Evolutionary conservation across 2,888 invertebrate genomes (phyloP).

Genomic region (Helicoverpa assulta): DNA sequence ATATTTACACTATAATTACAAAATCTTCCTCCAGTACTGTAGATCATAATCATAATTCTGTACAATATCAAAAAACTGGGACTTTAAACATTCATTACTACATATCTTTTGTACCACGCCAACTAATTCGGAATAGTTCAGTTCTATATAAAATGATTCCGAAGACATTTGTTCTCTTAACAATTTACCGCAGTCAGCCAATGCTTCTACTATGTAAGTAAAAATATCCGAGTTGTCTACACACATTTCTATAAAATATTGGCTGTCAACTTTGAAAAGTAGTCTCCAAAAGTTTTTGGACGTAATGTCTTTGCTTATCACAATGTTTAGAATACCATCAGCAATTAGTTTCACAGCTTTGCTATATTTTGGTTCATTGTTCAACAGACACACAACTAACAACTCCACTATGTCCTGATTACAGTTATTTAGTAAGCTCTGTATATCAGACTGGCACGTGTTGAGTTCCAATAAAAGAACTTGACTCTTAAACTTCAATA

Average conservation of each 20-base stretch:
- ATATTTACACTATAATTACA: conserved; percentile 51
- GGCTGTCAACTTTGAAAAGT: conserved; percentile 73
- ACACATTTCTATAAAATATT: conserved; percentile 75
- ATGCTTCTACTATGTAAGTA: conserved; percentile 76
- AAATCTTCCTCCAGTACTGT: conserved; percentile 82
- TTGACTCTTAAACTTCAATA: conserved; percentile 77
- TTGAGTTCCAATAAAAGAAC: conserved; percentile 73
- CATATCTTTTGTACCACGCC: conserved; percentile 82
- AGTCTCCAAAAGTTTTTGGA: conserved; percentile 79
- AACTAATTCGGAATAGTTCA: conserved; percentile 87
- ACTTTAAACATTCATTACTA: conserved; percentile 76
- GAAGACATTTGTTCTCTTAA: conserved; percentile 78
- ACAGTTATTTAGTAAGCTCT: conserved; percentile 72
- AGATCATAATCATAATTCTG: conserved; percentile 79
- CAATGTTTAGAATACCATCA: conserved; percentile 67
- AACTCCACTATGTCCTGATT: conserved; percentile 73
- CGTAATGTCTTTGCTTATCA: conserved; percentile 67
- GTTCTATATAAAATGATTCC: conserved; percentile 84
- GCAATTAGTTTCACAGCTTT: conserved; percentile 66
- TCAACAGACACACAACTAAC: conserved; percentile 76
- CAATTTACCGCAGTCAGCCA: conserved; percentile 80
- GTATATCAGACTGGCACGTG: conserved; percentile 61
- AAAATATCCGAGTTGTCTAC: conserved; percentile 75
- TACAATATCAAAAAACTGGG: conserved; percentile 83
- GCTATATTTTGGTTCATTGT: conserved; percentile 67